These are phyloP conservation scores for Microctonus aethiopoides DNA, from an alignment of 2,888 invertebrate genomes.

Conservation along the genomic window DNA sequence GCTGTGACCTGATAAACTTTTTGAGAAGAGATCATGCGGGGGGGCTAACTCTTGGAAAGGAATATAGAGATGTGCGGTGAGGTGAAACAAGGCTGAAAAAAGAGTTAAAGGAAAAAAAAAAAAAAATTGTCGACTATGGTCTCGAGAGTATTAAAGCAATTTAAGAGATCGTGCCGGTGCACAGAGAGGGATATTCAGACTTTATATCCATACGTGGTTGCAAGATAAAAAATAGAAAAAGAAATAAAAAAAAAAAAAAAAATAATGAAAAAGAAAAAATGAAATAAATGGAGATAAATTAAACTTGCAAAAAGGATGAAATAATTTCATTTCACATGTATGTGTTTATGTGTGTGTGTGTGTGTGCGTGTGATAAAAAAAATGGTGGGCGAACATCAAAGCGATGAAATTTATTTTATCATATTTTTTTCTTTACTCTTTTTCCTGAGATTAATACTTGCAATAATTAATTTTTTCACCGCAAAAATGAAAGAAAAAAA, in stretches of 20 bases:
- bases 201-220: conserved; percentile 32
- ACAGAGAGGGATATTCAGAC: conserved; percentile 30
- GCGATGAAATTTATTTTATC: conserved; percentile 1
- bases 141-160: conserved; percentile 46
- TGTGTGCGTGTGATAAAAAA: neutral
- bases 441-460: neutral
- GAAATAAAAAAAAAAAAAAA: conserved; percentile 2
- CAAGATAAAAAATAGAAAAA: conserved; percentile 15
- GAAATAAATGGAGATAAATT: conserved; percentile 14
- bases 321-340: conserved; percentile 21
- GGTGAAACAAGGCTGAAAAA: conserved; percentile 20
- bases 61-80: conserved; percentile 8
- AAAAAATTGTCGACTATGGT: conserved; percentile 34
- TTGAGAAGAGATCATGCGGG: conserved; percentile 24
- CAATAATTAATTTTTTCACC: neutral
- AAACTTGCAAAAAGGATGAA: conserved; percentile 27
- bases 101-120: conserved; percentile 17
- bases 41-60: neutral
- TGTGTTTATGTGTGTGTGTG: neutral
- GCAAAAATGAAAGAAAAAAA: neutral
- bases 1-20: conserved; percentile 48
- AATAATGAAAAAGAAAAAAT: conserved; percentile 15
- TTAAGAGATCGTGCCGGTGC: conserved; percentile 39
- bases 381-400: conserved; percentile 25
- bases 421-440: neutral